Percentiles rank a stretch among this genome's conserved stretches.
Conservation (phyloP, 2,797 vertebrate genomes). For the Synanceia verrucosa region DNA sequence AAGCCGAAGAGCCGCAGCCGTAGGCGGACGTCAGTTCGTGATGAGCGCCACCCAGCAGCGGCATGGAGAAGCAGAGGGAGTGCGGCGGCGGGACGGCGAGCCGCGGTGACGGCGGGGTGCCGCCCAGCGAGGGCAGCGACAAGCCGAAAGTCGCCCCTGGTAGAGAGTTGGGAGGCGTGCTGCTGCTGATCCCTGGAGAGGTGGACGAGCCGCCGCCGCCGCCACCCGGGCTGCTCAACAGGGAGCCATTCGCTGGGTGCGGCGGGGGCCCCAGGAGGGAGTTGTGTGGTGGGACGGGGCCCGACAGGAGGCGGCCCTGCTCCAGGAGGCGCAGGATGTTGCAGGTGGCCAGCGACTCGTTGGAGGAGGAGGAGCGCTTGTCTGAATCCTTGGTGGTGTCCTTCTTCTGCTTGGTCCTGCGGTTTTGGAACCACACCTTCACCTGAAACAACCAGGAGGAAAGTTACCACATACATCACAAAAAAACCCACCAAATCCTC, state of each 20-base stretch:
- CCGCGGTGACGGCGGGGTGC: conserved; percentile 79
- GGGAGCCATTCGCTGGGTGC: conserved; percentile 76
- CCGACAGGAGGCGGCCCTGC: conserved; percentile 90
- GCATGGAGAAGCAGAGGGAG: conserved; percentile 87
- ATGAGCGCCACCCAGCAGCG: conserved; percentile 83
- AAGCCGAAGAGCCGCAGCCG: conserved; percentile 89
- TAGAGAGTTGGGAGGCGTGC: conserved; percentile 66
- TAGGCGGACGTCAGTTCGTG: conserved; percentile 85
- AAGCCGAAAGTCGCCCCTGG: conserved; percentile 78
- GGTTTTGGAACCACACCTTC: conserved; percentile 98
- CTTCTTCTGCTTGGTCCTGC: conserved; percentile 98
- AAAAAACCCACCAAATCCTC: neutral
- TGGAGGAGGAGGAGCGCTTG: conserved; percentile 84
- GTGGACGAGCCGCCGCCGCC: conserved; percentile 68
- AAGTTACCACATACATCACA: neutral
- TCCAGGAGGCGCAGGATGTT: conserved; percentile 94
- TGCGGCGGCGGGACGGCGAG: conserved; percentile 78
- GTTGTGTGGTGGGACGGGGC: conserved; percentile 83
- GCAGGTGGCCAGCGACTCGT: conserved; percentile 93
- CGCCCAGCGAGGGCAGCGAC: conserved; percentile 81
- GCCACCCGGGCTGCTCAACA: conserved; percentile 70
- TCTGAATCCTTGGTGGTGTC: conserved; percentile 95
- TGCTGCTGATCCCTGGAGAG: conserved; percentile 67
- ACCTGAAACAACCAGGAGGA: conserved; percentile 80
- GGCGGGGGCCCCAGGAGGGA: conserved; percentile 78